These are phyloP conservation scores for Neolamprologus ventralis DNA, from an alignment of 2,113 vertebrate genomes.

Conservation along the genomic window DNA sequence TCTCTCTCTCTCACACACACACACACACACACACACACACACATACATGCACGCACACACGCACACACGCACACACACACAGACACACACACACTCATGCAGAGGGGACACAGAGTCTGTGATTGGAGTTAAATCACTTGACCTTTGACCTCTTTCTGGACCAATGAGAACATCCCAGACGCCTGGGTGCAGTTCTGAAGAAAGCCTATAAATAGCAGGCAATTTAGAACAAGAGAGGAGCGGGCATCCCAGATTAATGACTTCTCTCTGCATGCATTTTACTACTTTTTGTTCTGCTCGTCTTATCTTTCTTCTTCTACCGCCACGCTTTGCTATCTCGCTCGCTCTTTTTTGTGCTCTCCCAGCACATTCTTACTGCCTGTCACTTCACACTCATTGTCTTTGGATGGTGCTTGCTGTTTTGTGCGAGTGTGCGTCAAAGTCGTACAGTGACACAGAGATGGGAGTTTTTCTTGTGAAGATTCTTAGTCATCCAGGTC, in stretches of 20 bases:
- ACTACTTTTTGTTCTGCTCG: conserved; percentile 31
- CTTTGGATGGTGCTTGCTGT: background rate
- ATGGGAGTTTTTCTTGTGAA: background rate
- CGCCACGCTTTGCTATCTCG: background rate
- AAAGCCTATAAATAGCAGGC: conserved; percentile 58
- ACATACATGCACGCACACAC: background rate
- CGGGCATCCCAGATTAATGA: conserved; percentile 46
- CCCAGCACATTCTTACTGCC: background rate
- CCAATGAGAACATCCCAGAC: conserved; percentile 35
- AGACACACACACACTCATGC: background rate
- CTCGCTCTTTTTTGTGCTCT: background rate
- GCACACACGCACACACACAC: background rate
- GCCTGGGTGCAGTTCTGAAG: background rate
- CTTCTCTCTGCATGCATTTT: conserved; percentile 38
- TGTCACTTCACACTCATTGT: background rate
- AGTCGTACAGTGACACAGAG: background rate
- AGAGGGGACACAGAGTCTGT: conserved; percentile 23
- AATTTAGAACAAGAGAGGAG: conserved; percentile 34
- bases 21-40: background rate
- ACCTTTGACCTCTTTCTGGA: conserved; percentile 40
- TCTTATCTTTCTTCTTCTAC: conserved; percentile 13
- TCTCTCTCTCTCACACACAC: background rate
- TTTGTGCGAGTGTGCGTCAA: background rate
- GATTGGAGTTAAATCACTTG: conserved; percentile 49
- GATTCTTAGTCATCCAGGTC: background rate